Evolutionary conservation across 1,140 invertebrate genomes (phyloP).

Genomic region (Phymastichus coffea): DNA sequence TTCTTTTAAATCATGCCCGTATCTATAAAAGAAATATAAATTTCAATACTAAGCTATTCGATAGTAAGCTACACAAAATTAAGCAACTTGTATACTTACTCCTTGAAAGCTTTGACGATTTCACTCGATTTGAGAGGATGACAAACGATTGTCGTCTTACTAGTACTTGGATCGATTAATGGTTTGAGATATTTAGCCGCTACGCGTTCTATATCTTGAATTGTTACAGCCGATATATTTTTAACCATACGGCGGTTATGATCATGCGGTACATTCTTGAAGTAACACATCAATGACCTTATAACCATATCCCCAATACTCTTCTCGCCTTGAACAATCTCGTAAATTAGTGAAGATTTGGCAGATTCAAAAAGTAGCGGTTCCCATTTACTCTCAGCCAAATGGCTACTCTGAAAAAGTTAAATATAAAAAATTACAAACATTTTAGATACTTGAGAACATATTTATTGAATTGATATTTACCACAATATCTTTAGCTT

Average conservation of each 20-base stretch:
- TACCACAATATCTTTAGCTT: conserved; percentile 74
- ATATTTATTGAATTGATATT: conserved; percentile 39
- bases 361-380: conserved; percentile 76
- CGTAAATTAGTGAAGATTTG: conserved; percentile 80
- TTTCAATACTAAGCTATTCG: conserved; percentile 7
- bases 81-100: conserved; percentile 56
- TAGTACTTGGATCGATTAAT: conserved; percentile 62
- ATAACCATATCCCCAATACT: conserved; percentile 70
- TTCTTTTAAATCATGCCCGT: conserved; percentile 53
- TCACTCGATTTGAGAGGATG: conserved; percentile 74
- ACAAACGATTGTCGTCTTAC: conserved; percentile 71
- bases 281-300: conserved; percentile 72
- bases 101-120: conserved; percentile 64
- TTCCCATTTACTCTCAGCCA: conserved; percentile 68
- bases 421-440: conserved; percentile 27
- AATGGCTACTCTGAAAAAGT: conserved; percentile 64
- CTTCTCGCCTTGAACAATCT: conserved; percentile 79
- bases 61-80: background rate
- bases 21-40: conserved; percentile 44
- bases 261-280: conserved; percentile 65
- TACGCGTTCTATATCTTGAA: conserved; percentile 65
- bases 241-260: conserved; percentile 73
- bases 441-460: background rate
- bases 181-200: conserved; percentile 69
- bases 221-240: conserved; percentile 67